These are phyloP conservation scores for Tauraco hartlaubi DNA, from an alignment of 2,797 vertebrate genomes.

Conservation along the genomic window DNA sequence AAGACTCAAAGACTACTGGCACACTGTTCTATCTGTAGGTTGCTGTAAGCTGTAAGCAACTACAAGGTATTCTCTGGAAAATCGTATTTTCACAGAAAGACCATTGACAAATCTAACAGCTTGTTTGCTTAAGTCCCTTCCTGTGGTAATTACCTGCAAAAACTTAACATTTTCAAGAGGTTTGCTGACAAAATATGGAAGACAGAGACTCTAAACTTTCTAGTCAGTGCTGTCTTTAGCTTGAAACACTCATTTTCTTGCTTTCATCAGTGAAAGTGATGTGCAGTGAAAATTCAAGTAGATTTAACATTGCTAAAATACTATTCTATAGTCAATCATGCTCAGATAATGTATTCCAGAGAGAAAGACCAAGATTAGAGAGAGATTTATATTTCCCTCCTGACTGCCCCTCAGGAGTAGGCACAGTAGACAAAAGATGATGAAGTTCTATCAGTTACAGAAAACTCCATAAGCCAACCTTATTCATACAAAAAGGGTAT, in stretches of 20 bases:
- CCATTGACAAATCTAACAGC: background rate
- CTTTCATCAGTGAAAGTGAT: slow-evolving; percentile 2
- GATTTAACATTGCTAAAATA: background rate
- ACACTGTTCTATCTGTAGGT: background rate
- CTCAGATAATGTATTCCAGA: background rate
- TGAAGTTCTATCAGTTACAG: slow-evolving; percentile 1
- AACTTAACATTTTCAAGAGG: background rate
- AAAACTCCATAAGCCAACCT: background rate
- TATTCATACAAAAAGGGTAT: background rate
- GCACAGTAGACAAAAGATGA: background rate
- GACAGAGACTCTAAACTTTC: background rate
- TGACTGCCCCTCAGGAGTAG: background rate
- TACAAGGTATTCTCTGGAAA: background rate
- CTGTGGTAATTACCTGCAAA: background rate
- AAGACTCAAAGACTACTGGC: background rate
- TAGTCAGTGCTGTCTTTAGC: background rate
- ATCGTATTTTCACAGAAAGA: background rate
- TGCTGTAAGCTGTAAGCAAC: background rate
- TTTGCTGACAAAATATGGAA: background rate
- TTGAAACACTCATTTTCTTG: background rate
- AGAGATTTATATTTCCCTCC: slow-evolving; percentile 2
- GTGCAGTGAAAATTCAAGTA: background rate
- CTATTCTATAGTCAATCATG: background rate
- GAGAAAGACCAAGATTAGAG: background rate
- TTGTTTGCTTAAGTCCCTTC: background rate